These are phyloP conservation scores for Plagodis pulveraria DNA, from an alignment of 2,888 invertebrate genomes.

Conservation along the genomic window DNA sequence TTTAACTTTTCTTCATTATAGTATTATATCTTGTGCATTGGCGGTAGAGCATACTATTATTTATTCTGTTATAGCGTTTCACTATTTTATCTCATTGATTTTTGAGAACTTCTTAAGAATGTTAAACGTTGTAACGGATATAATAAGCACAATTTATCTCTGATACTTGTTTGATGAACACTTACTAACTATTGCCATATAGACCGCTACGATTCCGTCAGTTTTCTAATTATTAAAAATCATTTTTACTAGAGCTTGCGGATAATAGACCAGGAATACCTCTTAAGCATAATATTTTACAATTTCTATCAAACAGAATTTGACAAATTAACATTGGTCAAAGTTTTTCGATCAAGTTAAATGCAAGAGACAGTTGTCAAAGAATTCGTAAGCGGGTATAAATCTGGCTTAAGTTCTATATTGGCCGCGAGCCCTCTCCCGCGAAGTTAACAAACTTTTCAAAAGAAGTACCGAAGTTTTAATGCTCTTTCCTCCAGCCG, in stretches of 20 bases:
- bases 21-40: too few species aligned
- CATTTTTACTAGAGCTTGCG: slow-evolving; percentile 1
- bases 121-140: too few species aligned
- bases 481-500: slow-evolving; percentile 64
- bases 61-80: too few species aligned
- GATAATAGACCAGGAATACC: neutral
- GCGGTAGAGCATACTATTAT: too few species aligned
- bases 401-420: slow-evolving; percentile 72
- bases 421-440: slow-evolving; percentile 58
- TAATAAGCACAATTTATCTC: too few species aligned
- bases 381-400: slow-evolving; percentile 70
- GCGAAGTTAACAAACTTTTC: slow-evolving; percentile 60
- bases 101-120: too few species aligned
- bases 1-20: too few species aligned
- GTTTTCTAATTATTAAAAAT: slow-evolving; percentile 1
- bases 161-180: too few species aligned
- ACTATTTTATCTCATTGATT: too few species aligned
- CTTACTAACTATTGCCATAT: too few species aligned
- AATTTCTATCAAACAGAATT: neutral
- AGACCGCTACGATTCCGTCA: too few species aligned
- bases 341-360: slow-evolving; percentile 63
- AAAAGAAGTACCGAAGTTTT: slow-evolving; percentile 72
- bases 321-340: slow-evolving; percentile 5
- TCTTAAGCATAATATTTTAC: neutral
- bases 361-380: slow-evolving; percentile 65